Base-by-base conservation (phyloP, 1,140 invertebrate genomes). In the Drosophila kohkoa region DNA sequence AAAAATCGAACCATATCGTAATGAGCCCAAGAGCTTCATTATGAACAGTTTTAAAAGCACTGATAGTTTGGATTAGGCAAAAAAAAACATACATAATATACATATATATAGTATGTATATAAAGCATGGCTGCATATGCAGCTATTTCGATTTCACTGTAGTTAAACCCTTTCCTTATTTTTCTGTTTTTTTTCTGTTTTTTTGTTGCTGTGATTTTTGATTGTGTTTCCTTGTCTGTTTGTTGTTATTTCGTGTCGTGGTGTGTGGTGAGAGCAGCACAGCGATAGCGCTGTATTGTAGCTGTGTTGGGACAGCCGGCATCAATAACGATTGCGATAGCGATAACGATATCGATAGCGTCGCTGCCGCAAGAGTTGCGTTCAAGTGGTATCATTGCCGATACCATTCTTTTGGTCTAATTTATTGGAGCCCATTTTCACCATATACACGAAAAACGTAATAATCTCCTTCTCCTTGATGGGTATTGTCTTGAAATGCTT, bases 371-470 rank as follows among this genome's bases (percentile, higher is more conserved):
- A 49, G 38, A 75, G 67, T 63, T 71, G 74, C 48, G 57, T 86
- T 92, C 81, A 92, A 71, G 86, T 91, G 59, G 86, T 90, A 60
- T 92, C 92, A 60, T 85, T 91, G 58, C 92, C 87, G 20, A 92
- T 85, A 16, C 96, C 96, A 94, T 97, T 97, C 91, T 97, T 97
- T 92, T 97, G 97, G 93, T 98, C 97, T 77, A 98, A 93, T 93
- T 98, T 98, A 91, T 98, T 98, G 55, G 96, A 96, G 93, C 98
- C 98, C 64, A 96, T 97, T 94, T 99, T 99, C 0, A 99, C 97
- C 93, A 97, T 98, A 91, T 99, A 99, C 79, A 99, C 98, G 92
- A 99, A 99, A 90, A 96, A 98, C n/a, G 98, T 98, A 11, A 99
- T 93, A 25, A 97, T 96, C 93, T 99, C 98, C 91, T 99, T 99